phyloP scores from a whole-genome alignment of 92 coral and sea anemone species.

The Metridium senile region DNA sequence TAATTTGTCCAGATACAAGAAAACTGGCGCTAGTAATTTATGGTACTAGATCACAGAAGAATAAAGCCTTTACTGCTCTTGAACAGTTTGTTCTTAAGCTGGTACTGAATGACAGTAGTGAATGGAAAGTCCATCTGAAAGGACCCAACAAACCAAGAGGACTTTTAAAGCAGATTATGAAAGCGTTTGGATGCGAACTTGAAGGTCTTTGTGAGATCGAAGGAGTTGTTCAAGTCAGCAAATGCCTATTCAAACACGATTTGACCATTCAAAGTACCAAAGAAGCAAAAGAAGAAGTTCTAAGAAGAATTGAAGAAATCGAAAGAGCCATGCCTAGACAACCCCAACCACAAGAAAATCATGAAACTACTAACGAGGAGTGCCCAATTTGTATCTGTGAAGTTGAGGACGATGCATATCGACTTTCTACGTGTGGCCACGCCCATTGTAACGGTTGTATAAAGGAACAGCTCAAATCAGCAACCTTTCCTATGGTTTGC shows the following conservation, averaged over 20 bases:
- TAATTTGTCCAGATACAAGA: slow-evolving; percentile 45
- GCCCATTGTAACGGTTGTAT: slow-evolving; percentile 71
- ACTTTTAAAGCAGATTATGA: slow-evolving; percentile 48
- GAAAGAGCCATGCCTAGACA: slow-evolving; percentile 29
- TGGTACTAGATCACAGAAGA: slow-evolving; percentile 39
- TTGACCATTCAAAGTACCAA: slow-evolving; percentile 45
- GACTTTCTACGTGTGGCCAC: slow-evolving; percentile 89
- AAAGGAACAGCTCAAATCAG: slow-evolving; percentile 55
- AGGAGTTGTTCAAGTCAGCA: slow-evolving; percentile 39
- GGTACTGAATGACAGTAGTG: slow-evolving; percentile 23
- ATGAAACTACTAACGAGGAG: slow-evolving; percentile 13
- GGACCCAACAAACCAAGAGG: slow-evolving; percentile 63
- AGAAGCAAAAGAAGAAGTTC: slow-evolving; percentile 45
- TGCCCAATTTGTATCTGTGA: slow-evolving; percentile 83
- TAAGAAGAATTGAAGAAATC: slow-evolving; percentile 32
- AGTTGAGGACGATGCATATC: slow-evolving; percentile 44
- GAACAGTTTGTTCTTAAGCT: slow-evolving; percentile 33
- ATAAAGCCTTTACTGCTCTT: slow-evolving; percentile 46
- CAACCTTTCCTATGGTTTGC: slow-evolving; percentile 75
- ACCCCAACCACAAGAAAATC: slow-evolving; percentile 10
- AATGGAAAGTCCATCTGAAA: slow-evolving; percentile 48
- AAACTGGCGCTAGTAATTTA: slow-evolving; percentile 38
- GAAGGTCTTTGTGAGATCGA: slow-evolving; percentile 37
- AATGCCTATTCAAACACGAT: slow-evolving; percentile 22
- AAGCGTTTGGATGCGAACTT: slow-evolving; percentile 40